Evolutionary conservation across 2,888 invertebrate species (phyloP).

Genomic region (Pyrgus malvae): DNA sequence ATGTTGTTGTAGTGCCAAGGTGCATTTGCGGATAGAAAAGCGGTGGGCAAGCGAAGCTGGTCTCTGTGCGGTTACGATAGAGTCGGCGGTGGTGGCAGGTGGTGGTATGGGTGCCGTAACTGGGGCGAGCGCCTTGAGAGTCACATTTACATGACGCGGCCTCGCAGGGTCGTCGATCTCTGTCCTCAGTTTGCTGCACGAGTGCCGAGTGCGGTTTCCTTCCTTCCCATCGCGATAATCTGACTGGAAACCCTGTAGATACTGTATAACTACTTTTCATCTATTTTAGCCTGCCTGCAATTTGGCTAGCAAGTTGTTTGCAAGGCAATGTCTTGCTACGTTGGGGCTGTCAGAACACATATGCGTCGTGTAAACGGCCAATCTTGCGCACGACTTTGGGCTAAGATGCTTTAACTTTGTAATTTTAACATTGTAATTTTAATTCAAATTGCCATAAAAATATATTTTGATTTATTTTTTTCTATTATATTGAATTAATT

Average conservation of each 20-base stretch:
- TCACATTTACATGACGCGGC: conserved; percentile 71
- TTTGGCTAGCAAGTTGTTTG: no score
- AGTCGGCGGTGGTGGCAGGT: background rate
- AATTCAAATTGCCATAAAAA: no score
- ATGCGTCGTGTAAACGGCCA: no score
- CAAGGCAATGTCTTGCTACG: no score
- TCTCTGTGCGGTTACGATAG: background rate
- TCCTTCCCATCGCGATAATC: conserved; percentile 53
- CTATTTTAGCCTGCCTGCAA: no score
- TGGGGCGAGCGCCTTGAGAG: conserved; percentile 76
- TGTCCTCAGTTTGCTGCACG: conserved; percentile 34
- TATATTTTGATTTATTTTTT: no score
- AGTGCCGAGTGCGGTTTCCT: conserved; percentile 62
- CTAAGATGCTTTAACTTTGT: no score
- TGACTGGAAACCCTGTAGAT: conserved; percentile 15
- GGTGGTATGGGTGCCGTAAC: conserved; percentile 44
- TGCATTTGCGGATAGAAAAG: background rate
- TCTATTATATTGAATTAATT: no score
- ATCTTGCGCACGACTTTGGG: no score
- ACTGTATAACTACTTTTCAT: conserved; percentile 15
- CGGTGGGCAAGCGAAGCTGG: background rate
- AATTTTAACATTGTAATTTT: no score
- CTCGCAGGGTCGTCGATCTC: conserved; percentile 71
- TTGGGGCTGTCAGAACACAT: no score
- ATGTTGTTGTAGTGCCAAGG: conserved; percentile 7